These are phyloP conservation scores for Corythoichthys haematopterus DNA, from an alignment of 2,113 vertebrate species.

Conservation along the genomic window DNA sequence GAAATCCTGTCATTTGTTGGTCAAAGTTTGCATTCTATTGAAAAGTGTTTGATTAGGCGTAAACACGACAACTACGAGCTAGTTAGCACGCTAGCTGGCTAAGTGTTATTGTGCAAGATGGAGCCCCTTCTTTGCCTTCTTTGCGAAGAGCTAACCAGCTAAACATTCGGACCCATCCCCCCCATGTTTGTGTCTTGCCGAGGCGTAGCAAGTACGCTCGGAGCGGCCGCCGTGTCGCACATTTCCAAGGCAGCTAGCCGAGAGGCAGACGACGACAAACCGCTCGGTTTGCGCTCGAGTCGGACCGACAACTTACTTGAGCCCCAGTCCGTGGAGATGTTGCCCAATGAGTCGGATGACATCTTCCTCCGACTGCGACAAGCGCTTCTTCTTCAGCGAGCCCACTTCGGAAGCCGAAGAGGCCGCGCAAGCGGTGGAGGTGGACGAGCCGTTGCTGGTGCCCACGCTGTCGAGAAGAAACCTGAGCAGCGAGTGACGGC, in stretches of 20 bases:
- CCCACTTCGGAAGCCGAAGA: conserved; percentile 75
- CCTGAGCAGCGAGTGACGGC: conserved; percentile 63
- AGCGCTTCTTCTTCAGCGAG: conserved; percentile 88
- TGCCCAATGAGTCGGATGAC: conserved; percentile 97
- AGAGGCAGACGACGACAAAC: not conserved
- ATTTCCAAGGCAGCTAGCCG: conserved; percentile 6
- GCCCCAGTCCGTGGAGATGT: conserved; percentile 93
- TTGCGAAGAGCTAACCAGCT: conserved; percentile 58
- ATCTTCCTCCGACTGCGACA: conserved; percentile 95
- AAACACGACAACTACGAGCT: conserved; percentile 48
- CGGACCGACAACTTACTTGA: conserved; percentile 86
- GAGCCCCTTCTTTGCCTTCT: conserved; percentile 61
- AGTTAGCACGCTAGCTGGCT: conserved; percentile 23
- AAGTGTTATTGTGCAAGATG: conserved; percentile 74
- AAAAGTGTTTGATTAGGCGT: conserved; percentile 11
- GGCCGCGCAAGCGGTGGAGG: conserved; percentile 56
- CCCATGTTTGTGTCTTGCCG: conserved; percentile 70
- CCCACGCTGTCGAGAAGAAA: conserved; percentile 78
- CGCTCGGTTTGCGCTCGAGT: conserved; percentile 8
- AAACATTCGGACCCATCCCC: conserved; percentile 64
- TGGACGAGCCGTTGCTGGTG: conserved; percentile 77
- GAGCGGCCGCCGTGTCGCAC: conserved; percentile 28
- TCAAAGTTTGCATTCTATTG: not conserved
- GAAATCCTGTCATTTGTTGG: not conserved
- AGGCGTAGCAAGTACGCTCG: conserved; percentile 40